Base-by-base conservation (phyloP, 1,140 invertebrate species). In the roundworm (Caenorhabditis elegans) region DNA sequence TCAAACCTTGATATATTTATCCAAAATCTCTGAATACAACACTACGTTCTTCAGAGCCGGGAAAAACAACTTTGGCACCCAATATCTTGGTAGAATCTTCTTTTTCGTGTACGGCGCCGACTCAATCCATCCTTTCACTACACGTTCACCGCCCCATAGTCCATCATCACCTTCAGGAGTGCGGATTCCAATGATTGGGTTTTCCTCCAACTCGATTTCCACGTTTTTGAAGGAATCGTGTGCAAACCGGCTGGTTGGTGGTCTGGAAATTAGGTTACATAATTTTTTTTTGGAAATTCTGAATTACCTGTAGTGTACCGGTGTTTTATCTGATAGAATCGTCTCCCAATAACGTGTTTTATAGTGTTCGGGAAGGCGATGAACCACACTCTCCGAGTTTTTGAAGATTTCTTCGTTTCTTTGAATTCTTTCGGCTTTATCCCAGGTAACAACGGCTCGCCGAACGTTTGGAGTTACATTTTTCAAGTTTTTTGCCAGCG, bases 111-210 rank as follows among this genome's bases (percentile, higher is more conserved):
- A 88, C 17, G 88, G 78, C 55, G 85, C 82, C 92, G 93, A 89
- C 94, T 95, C 86, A 22, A 93, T 91, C 87, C 94, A 96, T 43
- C 96, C 96, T 92, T 95, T 93, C 28, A 99, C 91, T 1, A 98
- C 92, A n/a, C 93, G 95, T 92, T 98, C 97, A 8, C 97, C 97
- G 84, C 96, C 97, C 96, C 96, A 98, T 76, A 99, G 92, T 26
- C 96, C 96, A 70, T 93, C 76, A 89, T 98, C 90, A 78, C 93
- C 90, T 91, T 98, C 95, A 76, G 92, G 91, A 2, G 95, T 94
- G 89, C 93, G 94, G 79, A 88, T 19, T 82, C 81, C 46, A 39
- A 65, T 65, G 28, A 83, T 83, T 13, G 82, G 82, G 28, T 83
- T 47, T 19, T 87, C 81, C 76, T 87, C 89, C 19, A 82, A 70